phyloP scores from a whole-genome alignment of 2,113 vertebrate genomes.

The Furnarius figulus region DNA sequence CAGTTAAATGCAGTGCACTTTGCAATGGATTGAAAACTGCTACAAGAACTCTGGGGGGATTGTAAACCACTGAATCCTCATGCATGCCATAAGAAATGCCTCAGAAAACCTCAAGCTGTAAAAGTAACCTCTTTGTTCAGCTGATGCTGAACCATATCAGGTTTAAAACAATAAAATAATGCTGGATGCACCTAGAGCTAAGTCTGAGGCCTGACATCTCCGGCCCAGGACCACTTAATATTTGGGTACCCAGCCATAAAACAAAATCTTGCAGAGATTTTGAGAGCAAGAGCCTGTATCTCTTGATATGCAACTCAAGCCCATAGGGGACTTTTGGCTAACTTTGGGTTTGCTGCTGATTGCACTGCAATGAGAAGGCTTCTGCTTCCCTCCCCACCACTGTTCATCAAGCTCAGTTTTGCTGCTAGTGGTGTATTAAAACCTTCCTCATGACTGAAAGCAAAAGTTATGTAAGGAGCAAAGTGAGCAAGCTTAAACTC shows the following conservation, averaged over 20 bases:
- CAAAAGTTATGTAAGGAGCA: not conserved
- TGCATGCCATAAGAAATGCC: rapidly evolving
- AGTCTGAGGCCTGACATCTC: not conserved
- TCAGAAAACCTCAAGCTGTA: not conserved
- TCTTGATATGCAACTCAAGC: not conserved
- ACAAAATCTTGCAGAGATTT: not conserved
- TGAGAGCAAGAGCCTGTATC: not conserved
- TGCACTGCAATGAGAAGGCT: not conserved
- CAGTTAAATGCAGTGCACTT: rapidly evolving
- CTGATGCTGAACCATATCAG: not conserved
- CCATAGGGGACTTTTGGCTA: not conserved
- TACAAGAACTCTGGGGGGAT: not conserved
- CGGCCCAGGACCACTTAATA: not conserved
- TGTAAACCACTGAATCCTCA: not conserved
- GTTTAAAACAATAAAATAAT: not conserved
- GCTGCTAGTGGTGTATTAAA: not conserved
- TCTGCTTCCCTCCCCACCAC: not conserved
- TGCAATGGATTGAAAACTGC: not conserved
- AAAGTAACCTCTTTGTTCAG: not conserved
- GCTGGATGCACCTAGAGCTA: not conserved
- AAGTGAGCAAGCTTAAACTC: not conserved
- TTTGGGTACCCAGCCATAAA: not conserved
- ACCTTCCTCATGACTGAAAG: not conserved
- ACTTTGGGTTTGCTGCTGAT: not conserved
- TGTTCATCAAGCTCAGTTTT: not conserved